phyloP scores from a whole-genome alignment of 2,888 invertebrate genomes.

The Sthenelais limicola region DNA sequence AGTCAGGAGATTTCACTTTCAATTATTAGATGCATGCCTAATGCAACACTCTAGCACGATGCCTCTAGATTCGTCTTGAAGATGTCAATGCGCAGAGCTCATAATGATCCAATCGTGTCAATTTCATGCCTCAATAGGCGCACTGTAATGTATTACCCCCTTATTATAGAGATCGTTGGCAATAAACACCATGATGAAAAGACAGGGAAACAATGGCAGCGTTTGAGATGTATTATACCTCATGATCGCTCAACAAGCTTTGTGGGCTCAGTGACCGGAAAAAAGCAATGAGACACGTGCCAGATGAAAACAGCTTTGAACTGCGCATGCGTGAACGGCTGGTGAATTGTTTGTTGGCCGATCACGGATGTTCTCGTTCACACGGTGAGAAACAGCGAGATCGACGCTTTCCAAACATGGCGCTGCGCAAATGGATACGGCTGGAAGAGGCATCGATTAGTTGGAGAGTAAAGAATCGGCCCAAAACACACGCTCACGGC shows the following conservation, averaged over 20 bases:
- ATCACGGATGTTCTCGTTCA: conserved; percentile 38
- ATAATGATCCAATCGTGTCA: conserved; percentile 38
- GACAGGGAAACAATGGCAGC: conserved; percentile 15
- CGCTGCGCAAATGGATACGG: conserved; percentile 36
- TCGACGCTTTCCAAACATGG: conserved; percentile 37
- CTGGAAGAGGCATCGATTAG: conserved; percentile 25
- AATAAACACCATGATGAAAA: conserved; percentile 39
- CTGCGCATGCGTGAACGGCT: conserved; percentile 23
- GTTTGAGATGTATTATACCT: conserved; percentile 34
- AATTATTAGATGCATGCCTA: no score
- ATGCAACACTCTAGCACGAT: no score
- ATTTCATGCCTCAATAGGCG: conserved; percentile 34
- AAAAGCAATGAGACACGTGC: conserved; percentile 32
- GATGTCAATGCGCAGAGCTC: conserved; percentile 6
- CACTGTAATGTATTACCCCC: conserved; percentile 32
- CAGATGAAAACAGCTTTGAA: conserved; percentile 9
- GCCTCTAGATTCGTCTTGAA: no score
- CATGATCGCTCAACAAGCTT: conserved; percentile 31
- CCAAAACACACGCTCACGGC: conserved; percentile 13
- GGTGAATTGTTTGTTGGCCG: conserved; percentile 21
- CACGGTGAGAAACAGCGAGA: conserved; percentile 36
- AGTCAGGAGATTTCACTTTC: no score
- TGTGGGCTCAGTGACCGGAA: conserved; percentile 27
- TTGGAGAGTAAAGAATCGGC: background rate
- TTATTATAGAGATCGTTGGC: conserved; percentile 8